Conservation (phyloP, 2,797 vertebrate species). For the Bradypus variegatus region DNA sequence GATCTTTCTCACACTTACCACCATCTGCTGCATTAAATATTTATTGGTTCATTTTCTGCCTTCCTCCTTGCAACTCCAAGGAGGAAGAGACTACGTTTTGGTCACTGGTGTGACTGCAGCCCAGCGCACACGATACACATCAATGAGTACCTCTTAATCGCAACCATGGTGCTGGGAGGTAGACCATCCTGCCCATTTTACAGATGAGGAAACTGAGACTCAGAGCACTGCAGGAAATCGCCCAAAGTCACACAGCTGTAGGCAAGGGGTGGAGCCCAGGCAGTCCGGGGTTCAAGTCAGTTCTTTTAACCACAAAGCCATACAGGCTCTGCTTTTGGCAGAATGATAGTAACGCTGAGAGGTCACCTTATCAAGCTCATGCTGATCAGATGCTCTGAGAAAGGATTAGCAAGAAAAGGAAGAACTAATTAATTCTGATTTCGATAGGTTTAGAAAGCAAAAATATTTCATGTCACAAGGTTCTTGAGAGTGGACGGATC, state of each 20-base stretch:
- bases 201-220: background rate
- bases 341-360: background rate
- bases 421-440: conserved; percentile 1
- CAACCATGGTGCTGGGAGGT: background rate
- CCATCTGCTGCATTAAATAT: conserved; percentile 49
- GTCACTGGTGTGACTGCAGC: background rate
- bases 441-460: conserved; percentile 1
- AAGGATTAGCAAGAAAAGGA: background rate
- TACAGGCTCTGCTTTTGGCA: background rate
- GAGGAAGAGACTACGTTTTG: background rate
- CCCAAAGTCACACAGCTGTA: background rate
- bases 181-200: background rate
- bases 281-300: background rate
- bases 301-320: background rate
- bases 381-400: background rate
- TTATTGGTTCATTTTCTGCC: conserved; percentile 19
- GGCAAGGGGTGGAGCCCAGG: background rate
- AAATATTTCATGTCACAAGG: background rate
- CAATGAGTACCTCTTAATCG: background rate
- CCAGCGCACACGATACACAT: background rate
- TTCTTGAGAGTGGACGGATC: background rate
- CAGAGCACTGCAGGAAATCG: background rate
- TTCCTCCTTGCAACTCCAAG: background rate
- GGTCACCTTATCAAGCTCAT: background rate
- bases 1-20: background rate